Base-by-base conservation (phyloP, 2,113 vertebrate genomes). In the Aptenodytes forsteri region DNA sequence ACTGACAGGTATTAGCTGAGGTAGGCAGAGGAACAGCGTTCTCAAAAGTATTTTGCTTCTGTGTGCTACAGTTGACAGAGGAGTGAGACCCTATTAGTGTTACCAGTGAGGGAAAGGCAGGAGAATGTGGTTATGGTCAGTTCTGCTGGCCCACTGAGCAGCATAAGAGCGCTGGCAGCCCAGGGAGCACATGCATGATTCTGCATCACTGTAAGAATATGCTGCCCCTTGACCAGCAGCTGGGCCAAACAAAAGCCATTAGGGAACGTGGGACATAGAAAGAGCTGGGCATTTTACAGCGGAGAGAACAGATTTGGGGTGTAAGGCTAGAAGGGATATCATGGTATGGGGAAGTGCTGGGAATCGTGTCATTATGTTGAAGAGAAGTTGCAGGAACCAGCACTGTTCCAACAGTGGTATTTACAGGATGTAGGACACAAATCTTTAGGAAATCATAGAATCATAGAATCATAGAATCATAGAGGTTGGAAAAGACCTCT, bases 311-410 rank as follows among this genome's bases (percentile, higher is more conserved):
- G 26, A 44, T 56, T 44, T 52, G 34, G 23, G 4, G 0, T 83
- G 27, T 62, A 38, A 83, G 55, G 13, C 12, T 82, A 34, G 36
- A 40, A 76, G 25, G 13, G 5, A 1, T 16, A 21, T 62, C 46
- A 29, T 7, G 20, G 36, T 56, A 38, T 17, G 29, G 49, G 50
- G n/a, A 49, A 81, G 16, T 38, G 29, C 47, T 72, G 38, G n/a
- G n/a, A n/a, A 47, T 18, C 2, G 2, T 0, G 0, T 50, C 17
- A 11, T 11, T 32, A 8, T 55, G 29, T 29, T 73, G 26, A 55
- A 38, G 12, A 50, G 11, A 85, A 79, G 5, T 3, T 80, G 50
- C 47, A 52, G 20, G 9, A 76, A 36, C 21, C 40, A 54, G 34
- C 32, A 16, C 6, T 16, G 10, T 30, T 72, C 34, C 38, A 64